phyloP scores from a whole-genome alignment of 2,113 vertebrate genomes.

The Cyanocitta stelleri region DNA sequence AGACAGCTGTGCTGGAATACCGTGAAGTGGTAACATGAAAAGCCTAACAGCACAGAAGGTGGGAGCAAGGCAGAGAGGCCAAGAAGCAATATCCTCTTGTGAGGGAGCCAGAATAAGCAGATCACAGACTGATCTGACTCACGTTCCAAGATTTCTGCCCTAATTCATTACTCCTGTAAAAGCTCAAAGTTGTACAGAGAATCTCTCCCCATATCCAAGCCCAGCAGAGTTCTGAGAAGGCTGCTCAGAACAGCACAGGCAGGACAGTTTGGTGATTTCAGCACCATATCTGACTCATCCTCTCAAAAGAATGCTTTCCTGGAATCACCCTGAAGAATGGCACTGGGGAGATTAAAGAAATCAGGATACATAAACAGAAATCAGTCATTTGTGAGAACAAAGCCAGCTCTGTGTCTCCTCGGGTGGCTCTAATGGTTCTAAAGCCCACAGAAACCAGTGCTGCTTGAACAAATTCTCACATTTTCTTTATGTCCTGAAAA shows the following conservation, averaged over 20 bases:
- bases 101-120: conserved; percentile 20
- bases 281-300: not conserved
- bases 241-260: not conserved
- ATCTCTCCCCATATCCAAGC: not conserved
- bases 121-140: conserved; percentile 18
- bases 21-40: not conserved
- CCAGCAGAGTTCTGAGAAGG: not conserved
- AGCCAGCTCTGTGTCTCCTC: not conserved
- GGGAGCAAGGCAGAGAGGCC: conserved; percentile 17
- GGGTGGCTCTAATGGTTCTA: not conserved
- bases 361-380: not conserved
- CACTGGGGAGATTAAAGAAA: not conserved
- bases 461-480: not conserved
- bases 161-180: not conserved
- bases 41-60: conserved; percentile 28
- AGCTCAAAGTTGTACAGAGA: not conserved
- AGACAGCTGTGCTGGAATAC: conserved; percentile 44
- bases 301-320: not conserved
- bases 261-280: not conserved
- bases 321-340: not conserved
- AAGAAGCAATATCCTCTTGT: conserved; percentile 48
- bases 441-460: not conserved
- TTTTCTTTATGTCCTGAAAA: not conserved
- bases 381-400: not conserved
- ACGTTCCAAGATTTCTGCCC: not conserved